phyloP scores from a whole-genome alignment of 2,113 vertebrate species.

The Mormyrus lacerda region DNA sequence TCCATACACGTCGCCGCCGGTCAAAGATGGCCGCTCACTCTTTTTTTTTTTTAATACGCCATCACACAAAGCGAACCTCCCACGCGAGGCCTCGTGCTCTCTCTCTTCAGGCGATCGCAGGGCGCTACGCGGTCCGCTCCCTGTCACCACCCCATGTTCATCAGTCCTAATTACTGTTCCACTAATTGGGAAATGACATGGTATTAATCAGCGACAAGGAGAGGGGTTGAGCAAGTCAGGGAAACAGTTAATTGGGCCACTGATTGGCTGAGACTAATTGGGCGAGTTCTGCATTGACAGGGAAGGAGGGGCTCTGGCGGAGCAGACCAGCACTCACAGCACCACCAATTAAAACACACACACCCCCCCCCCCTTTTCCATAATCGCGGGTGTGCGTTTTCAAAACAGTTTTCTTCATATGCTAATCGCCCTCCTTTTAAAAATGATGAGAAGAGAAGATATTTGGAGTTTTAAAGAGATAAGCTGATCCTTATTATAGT shows the following conservation, averaged over 20 bases:
- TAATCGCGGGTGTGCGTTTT: slow-evolving; percentile 55
- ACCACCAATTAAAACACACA: slow-evolving; percentile 57
- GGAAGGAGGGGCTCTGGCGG: slow-evolving; percentile 28
- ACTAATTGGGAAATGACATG: slow-evolving; percentile 55
- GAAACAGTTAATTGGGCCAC: slow-evolving; percentile 55
- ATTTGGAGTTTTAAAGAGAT: slow-evolving; percentile 19
- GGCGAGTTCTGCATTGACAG: slow-evolving; percentile 24
- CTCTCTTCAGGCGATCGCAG: background rate
- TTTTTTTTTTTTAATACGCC: background rate
- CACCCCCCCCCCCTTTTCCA: slow-evolving; percentile 26
- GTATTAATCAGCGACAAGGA: slow-evolving; percentile 49
- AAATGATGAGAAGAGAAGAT: slow-evolving; percentile 18
- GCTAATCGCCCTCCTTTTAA: slow-evolving; percentile 41
- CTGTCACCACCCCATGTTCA: slow-evolving; percentile 36
- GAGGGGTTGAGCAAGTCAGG: slow-evolving; percentile 48
- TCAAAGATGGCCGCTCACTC: background rate
- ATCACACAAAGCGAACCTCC: background rate
- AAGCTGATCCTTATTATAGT: slow-evolving; percentile 32
- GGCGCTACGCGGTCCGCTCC: background rate
- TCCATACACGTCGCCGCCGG: background rate
- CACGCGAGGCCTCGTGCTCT: background rate
- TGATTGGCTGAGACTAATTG: slow-evolving; percentile 62
- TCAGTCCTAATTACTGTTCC: slow-evolving; percentile 50
- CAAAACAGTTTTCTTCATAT: slow-evolving; percentile 45
- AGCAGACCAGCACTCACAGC: slow-evolving; percentile 31